Conservation (phyloP, 2,888 invertebrate species). For the Cyclophora albipunctata region DNA sequence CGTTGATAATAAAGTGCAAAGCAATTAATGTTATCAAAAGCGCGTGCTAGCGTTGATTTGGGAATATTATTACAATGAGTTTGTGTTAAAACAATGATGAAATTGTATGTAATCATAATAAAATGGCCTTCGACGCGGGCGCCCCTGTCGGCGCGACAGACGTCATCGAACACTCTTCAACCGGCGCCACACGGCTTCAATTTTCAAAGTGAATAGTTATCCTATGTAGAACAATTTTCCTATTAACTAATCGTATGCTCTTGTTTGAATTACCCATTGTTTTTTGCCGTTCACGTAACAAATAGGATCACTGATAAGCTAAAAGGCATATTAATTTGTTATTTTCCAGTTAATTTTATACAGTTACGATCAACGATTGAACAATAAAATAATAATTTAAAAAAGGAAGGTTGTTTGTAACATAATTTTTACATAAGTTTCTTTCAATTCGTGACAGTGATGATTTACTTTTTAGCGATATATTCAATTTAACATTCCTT, state of each 20-base stretch:
- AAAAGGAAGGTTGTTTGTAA: too few relatives aligned
- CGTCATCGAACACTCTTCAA: conserved; percentile 16
- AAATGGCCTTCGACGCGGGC: conserved; percentile 43
- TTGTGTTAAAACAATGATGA: conserved; percentile 34
- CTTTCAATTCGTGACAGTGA: too few relatives aligned
- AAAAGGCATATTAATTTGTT: too few relatives aligned
- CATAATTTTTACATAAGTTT: too few relatives aligned
- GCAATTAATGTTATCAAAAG: conserved; percentile 7
- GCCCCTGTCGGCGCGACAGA: conserved; percentile 25
- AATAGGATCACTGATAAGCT: too few relatives aligned
- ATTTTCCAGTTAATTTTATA: too few relatives aligned
- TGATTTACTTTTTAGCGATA: too few relatives aligned
- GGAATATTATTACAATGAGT: conserved; percentile 16
- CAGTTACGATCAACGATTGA: too few relatives aligned
- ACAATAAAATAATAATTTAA: too few relatives aligned
- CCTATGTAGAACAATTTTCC: conserved; percentile 9
- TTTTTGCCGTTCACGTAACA: too few relatives aligned
- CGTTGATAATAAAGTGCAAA: conserved; percentile 3
- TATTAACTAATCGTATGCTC: conserved; percentile 9
- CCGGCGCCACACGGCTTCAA: conserved; percentile 34
- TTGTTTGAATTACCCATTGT: neutral
- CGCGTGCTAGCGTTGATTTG: conserved; percentile 17
- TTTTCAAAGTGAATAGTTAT: conserved; percentile 12
- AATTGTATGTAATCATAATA: conserved; percentile 38
- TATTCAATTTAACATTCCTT: too few relatives aligned